Evolutionary conservation across 2,888 invertebrate genomes (phyloP).

Genomic region (Drosophila melanocephala): DNA sequence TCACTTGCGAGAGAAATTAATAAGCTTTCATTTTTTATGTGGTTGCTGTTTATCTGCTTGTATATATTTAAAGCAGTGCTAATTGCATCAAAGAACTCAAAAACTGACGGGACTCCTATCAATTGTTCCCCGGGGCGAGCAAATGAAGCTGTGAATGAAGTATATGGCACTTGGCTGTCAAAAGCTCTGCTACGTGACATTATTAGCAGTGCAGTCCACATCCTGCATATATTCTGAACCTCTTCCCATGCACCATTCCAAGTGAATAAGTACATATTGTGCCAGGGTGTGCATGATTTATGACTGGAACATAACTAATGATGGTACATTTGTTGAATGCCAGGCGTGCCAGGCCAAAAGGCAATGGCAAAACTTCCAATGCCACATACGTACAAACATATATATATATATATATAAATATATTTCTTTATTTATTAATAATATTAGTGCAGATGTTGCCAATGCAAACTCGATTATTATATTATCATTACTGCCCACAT

Average conservation of each 20-base stretch:
- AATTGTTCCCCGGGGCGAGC: slow-evolving; percentile 33
- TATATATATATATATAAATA: slow-evolving; percentile 3
- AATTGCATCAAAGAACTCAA: slow-evolving; percentile 33
- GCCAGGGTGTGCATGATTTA: slow-evolving; percentile 68
- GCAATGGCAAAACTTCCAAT: slow-evolving; percentile 22
- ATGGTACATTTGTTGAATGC: slow-evolving; percentile 66
- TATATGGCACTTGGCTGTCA: slow-evolving; percentile 66
- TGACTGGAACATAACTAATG: slow-evolving; percentile 70
- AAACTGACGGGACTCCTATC: slow-evolving; percentile 12
- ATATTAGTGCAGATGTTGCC: slow-evolving; percentile 48
- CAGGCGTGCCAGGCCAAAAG: slow-evolving; percentile 39
- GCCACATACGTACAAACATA: neutral
- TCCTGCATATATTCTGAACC: slow-evolving; percentile 35
- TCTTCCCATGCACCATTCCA: slow-evolving; percentile 3
- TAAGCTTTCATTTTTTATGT: neutral
- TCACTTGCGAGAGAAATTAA: too few species aligned
- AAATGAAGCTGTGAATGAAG: slow-evolving; percentile 27
- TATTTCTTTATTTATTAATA: slow-evolving; percentile 19
- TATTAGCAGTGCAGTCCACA: slow-evolving; percentile 74
- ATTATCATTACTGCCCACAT: slow-evolving; percentile 21
- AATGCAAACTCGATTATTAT: slow-evolving; percentile 37
- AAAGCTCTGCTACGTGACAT: slow-evolving; percentile 76
- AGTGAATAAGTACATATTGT: slow-evolving; percentile 11
- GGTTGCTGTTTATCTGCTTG: neutral
- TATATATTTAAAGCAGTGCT: slow-evolving; percentile 13